A percentile compares a stretch with the other conserved stretches of the same genome.
Conservation (phyloP, 2,797 vertebrate species). For the Coluber constrictor region DNA sequence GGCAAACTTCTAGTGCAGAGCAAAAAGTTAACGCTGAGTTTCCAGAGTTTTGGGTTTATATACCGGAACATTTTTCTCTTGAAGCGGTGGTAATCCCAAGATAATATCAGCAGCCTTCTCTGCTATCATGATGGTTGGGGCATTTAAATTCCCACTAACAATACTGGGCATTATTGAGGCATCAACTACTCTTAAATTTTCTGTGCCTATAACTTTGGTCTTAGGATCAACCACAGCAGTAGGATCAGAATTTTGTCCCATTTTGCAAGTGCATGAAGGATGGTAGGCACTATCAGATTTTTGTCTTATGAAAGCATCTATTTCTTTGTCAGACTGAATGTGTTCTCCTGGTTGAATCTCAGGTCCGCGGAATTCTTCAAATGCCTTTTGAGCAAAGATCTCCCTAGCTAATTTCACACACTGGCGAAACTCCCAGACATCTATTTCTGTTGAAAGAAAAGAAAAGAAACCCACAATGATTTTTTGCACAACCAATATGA, state of each 20-base stretch:
- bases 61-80: constrained; percentile 77
- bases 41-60: constrained; percentile 81
- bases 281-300: constrained; percentile 94
- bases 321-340: constrained; percentile 84
- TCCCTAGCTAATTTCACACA: constrained; percentile 86
- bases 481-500: background rate
- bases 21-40: constrained; percentile 74
- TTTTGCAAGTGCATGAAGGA: constrained; percentile 94
- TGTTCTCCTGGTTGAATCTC: constrained; percentile 84
- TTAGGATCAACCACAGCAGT: constrained; percentile 84
- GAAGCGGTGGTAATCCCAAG: constrained; percentile 76
- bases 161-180: constrained; percentile 98
- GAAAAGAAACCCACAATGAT: constrained; percentile 17
- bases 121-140: constrained; percentile 95
- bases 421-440: constrained; percentile 85
- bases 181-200: constrained; percentile 87
- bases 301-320: constrained; percentile 88
- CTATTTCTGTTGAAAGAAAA: constrained; percentile 75
- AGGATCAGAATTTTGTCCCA: constrained; percentile 83
- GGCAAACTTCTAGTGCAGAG: background rate
- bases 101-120: constrained; percentile 93
- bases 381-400: constrained; percentile 91
- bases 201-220: constrained; percentile 83
- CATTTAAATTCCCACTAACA: constrained; percentile 92
- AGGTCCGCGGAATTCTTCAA: constrained; percentile 82